A percentile compares a stretch with the other conserved stretches of the same genome.
Conservation (phyloP, 1,140 invertebrate species). For the Lordiphosa stackelbergi region DNA sequence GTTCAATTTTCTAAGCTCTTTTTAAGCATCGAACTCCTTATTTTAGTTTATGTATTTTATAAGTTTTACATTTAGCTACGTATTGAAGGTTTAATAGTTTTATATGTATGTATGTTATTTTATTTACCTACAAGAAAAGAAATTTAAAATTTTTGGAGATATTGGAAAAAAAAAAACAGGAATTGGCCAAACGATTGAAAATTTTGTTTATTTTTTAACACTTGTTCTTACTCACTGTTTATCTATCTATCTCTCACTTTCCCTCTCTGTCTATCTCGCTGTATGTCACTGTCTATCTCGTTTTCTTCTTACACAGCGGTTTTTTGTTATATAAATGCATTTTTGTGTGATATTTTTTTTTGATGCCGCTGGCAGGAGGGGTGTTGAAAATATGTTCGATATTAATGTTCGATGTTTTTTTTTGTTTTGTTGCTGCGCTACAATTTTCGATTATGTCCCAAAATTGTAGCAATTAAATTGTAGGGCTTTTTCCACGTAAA, state of each 20-base stretch:
- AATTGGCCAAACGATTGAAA: slow-evolving; percentile 75
- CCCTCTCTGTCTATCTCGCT: slow-evolving; percentile 37
- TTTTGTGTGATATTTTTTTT: slow-evolving; percentile 14
- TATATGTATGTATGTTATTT: slow-evolving; percentile 26
- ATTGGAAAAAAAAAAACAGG: slow-evolving; percentile 69
- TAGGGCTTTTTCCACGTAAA: no score
- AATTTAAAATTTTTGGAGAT: slow-evolving; percentile 4
- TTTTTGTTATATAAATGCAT: slow-evolving; percentile 19
- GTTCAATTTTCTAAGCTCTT: slow-evolving; percentile 69
- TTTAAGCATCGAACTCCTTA: slow-evolving; percentile 42
- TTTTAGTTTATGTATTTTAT: slow-evolving; percentile 49
- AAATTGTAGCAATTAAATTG: no score
- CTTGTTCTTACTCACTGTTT: slow-evolving; percentile 50
- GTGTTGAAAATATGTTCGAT: slow-evolving; percentile 61
- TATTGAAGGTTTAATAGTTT: no score
- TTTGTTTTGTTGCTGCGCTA: slow-evolving; percentile 30
- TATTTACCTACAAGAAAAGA: slow-evolving; percentile 37
- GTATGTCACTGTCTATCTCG: slow-evolving; percentile 26
- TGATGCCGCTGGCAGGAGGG: slow-evolving; percentile 67
- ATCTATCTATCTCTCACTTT: slow-evolving; percentile 26
- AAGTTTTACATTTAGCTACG: slow-evolving; percentile 39
- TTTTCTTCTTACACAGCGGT: slow-evolving; percentile 9
- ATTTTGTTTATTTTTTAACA: slow-evolving; percentile 44
- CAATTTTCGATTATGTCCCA: no score
- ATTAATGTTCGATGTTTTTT: slow-evolving; percentile 31